These are phyloP conservation scores for Drosophila nigromelanica DNA, from an alignment of 1,140 invertebrate species.

Conservation along the genomic window DNA sequence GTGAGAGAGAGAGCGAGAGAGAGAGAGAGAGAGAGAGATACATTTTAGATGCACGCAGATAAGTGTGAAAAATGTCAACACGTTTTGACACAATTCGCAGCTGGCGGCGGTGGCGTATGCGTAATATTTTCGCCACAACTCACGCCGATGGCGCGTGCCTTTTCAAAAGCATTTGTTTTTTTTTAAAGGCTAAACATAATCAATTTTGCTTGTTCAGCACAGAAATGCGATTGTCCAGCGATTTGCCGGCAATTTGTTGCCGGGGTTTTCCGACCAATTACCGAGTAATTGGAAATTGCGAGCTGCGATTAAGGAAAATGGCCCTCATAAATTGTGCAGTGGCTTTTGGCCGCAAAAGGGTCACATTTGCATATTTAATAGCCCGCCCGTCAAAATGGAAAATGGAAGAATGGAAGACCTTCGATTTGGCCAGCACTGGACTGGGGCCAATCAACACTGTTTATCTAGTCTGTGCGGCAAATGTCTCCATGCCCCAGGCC, in stretches of 20 bases:
- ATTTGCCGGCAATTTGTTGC: neutral
- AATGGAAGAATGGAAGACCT: neutral
- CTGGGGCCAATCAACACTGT: conserved; percentile 29
- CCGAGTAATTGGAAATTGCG: conserved; percentile 8
- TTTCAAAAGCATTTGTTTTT: neutral
- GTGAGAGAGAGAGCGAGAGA: too few relatives aligned
- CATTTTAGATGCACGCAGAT: conserved; percentile 21
- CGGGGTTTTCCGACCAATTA: neutral
- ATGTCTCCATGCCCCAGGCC: conserved; percentile 17
- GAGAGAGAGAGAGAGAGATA: conserved; percentile 8
- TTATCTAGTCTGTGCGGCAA: conserved; percentile 32
- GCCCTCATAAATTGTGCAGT: conserved; percentile 4
- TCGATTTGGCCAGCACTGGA: neutral
- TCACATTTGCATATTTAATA: conserved; percentile 2
- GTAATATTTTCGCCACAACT: conserved; percentile 24
- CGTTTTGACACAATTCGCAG: neutral
- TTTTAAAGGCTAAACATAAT: neutral
- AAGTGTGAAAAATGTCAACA: conserved; percentile 36
- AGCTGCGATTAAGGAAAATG: neutral
- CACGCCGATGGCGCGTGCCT: conserved; percentile 34
- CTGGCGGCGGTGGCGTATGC: conserved; percentile 34
- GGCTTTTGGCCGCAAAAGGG: neutral
- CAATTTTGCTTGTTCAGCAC: too few relatives aligned
- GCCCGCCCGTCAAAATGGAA: conserved; percentile 1
- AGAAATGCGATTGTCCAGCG: neutral